Conservation (phyloP, 1,140 invertebrate species). For the Platyscapa corneri region DNA sequence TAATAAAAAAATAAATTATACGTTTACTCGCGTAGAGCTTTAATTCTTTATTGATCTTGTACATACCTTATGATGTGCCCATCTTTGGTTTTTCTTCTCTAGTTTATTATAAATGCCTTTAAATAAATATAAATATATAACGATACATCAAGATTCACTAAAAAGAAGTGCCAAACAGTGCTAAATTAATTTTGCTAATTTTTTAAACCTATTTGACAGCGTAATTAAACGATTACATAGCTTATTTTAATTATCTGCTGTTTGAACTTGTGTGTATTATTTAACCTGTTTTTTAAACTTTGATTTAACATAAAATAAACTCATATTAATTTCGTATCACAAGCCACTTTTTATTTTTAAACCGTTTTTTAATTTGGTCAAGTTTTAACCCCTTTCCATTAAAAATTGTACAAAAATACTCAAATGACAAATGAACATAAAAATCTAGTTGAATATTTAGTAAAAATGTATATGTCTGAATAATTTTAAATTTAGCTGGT, state of each 20-base stretch:
- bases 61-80: neutral
- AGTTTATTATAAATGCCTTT: neutral
- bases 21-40: neutral
- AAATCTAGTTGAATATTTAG: neutral
- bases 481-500: neutral
- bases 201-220: neutral
- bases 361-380: neutral
- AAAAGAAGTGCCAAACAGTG: neutral
- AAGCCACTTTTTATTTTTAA: neutral
- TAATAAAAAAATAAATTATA: neutral
- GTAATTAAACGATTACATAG: neutral
- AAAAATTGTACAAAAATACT: neutral
- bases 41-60: neutral
- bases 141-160: neutral
- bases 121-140: neutral
- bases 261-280: neutral
- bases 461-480: neutral
- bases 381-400: neutral
- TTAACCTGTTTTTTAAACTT: neutral
- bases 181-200: neutral
- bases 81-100: neutral
- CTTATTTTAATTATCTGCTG: neutral
- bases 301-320: slow-evolving; percentile 26
- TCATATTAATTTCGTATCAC: neutral
- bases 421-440: neutral